Evolutionary conservation across 2,888 invertebrate species (phyloP).

Genomic region (Apotomis capreana): DNA sequence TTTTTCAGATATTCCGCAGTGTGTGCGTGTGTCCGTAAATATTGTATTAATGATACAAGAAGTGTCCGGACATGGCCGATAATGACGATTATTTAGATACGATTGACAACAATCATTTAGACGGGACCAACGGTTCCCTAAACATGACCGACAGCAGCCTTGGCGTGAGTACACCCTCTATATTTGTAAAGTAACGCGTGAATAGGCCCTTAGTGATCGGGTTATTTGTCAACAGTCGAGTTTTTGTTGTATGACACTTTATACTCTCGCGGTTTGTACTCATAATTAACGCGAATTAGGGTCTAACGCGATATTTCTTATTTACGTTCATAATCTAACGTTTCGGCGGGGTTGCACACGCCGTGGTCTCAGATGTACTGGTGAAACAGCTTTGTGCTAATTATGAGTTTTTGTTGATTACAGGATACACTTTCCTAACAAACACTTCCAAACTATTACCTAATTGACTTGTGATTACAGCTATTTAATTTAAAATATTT

Average conservation of each 20-base stretch:
- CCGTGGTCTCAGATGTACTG: too few species aligned
- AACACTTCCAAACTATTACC: background rate
- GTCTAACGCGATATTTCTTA: too few species aligned
- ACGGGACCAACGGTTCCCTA: slow-evolving; percentile 85
- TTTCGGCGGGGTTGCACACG: too few species aligned
- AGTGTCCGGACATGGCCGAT: slow-evolving; percentile 75
- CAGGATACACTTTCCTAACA: background rate
- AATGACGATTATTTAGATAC: slow-evolving; percentile 81
- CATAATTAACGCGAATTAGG: too few species aligned
- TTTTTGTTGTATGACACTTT: too few species aligned
- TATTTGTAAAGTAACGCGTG: background rate
- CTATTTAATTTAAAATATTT: background rate
- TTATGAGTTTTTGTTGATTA: background rate
- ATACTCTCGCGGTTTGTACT: too few species aligned
- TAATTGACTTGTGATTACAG: background rate
- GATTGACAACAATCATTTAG: slow-evolving; percentile 81
- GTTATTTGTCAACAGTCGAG: slow-evolving; percentile 18
- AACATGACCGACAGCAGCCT: slow-evolving; percentile 80
- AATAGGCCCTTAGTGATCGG: background rate
- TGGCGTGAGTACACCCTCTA: slow-evolving; percentile 65
- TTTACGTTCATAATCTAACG: too few species aligned
- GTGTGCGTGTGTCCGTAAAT: slow-evolving; percentile 54
- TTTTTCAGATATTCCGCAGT: slow-evolving; percentile 60
- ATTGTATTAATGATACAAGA: slow-evolving; percentile 60
- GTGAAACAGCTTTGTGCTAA: too few species aligned